phyloP scores from a whole-genome alignment of 2,888 invertebrate genomes.

The Cordylochernes scorpioides region DNA sequence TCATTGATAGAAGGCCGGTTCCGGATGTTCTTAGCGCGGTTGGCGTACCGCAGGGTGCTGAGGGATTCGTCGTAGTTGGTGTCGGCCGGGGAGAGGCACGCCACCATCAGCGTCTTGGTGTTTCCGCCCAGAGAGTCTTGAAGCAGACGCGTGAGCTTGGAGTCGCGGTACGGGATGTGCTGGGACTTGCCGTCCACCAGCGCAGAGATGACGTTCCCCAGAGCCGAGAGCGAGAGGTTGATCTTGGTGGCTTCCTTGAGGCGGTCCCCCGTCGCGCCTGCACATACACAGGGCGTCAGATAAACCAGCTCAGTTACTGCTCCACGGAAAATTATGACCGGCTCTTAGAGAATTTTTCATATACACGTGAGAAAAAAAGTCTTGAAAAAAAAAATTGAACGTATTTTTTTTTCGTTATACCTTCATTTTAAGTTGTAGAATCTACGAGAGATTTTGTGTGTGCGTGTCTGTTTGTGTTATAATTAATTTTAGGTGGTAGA shows the following conservation, averaged over 20 bases:
- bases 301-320: too few relatives aligned
- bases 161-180: constrained; percentile 54
- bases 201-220: constrained; percentile 69
- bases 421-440: too few relatives aligned
- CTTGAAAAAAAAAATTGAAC: too few relatives aligned
- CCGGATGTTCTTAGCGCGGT: constrained; percentile 56
- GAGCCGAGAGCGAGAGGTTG: constrained; percentile 54
- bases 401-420: too few relatives aligned
- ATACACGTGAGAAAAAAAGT: too few relatives aligned
- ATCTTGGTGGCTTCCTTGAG: constrained; percentile 69
- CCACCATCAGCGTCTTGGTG: constrained; percentile 64
- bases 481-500: too few relatives aligned
- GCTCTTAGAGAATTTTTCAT: too few relatives aligned
- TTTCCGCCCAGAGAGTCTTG: constrained; percentile 62
- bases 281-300: too few relatives aligned
- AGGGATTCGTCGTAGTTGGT: constrained; percentile 57
- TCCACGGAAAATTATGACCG: too few relatives aligned
- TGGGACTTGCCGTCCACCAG: constrained; percentile 53
- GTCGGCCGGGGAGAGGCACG: constrained; percentile 53
- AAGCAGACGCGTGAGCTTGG: constrained; percentile 48
- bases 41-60: constrained; percentile 53
- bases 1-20: constrained; percentile 61
- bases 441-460: too few relatives aligned
- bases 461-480: too few relatives aligned
- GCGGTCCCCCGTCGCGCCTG: constrained; percentile 55